Base-by-base conservation (phyloP, 2,113 vertebrate genomes). In the Taurulus bubalis region DNA sequence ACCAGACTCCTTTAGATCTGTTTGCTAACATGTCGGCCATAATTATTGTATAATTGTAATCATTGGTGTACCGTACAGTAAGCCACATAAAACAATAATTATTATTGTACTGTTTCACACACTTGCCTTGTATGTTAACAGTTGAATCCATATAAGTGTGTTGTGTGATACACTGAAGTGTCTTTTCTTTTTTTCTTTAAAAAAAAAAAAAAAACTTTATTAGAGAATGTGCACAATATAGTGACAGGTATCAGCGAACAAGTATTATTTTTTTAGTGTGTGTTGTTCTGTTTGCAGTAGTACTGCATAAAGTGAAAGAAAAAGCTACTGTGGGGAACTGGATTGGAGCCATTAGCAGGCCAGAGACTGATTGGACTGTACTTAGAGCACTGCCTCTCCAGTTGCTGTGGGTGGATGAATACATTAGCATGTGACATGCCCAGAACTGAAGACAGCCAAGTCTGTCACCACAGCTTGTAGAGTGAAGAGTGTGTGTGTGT, bases 401-500 rank as follows among this genome's bases (percentile, higher is more conserved):
- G 85, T 86, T 76, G 82, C 89, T 87, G 91, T 92, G 90, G 91
- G 93, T 87, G 80, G 87, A 88, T 91, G 85, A 91, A 92, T 89
- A 88, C 87, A 91, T 92, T 92, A 89, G 85, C 79, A 80, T 92
- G 77, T 91, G 85, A 89, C 87, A 89, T 90, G 82, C 87, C 79
- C 75, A 82, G 70, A 85, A 87, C 80, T 84, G 81, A 77, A 75
- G 89, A 90, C 86, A 79, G 71, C 56, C 15, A 45, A 79, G 89
- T 72, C 77, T 90, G 79, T 91, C 88, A 78, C 83, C 68, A 68
- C 70, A 85, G 84, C 71, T 74, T 71, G 74, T 60, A 49, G 75
- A 80, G 55, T 66, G 47, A 32, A 32, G 30, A 32, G 30, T 55
- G 51, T 55, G 55, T 28, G 6, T 28, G 11, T 64, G 67, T 38